A percentile compares a stretch with the other conserved stretches of the same genome.
Evolutionary conservation across 2,888 invertebrate genomes (phyloP).

Genomic region (Leistus spinibarbis): DNA sequence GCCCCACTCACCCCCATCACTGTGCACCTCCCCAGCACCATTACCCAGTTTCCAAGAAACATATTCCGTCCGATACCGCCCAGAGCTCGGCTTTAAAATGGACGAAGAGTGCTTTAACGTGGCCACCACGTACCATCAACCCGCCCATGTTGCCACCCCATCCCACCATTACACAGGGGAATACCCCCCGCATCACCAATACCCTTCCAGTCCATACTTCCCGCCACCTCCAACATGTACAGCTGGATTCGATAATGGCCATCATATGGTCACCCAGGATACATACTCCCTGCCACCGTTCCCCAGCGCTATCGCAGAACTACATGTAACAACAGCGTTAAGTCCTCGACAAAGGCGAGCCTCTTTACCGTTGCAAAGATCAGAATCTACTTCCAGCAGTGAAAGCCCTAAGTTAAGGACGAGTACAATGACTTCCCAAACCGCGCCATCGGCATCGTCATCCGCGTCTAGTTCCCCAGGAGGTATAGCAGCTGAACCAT

Average conservation of each 20-base stretch:
- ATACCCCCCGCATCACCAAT: conserved; percentile 65
- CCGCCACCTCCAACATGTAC: conserved; percentile 66
- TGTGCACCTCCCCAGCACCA: conserved; percentile 62
- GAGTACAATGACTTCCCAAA: conserved; percentile 57
- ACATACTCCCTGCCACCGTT: conserved; percentile 75
- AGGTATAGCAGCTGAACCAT: conserved; percentile 53
- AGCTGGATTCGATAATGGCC: conserved; percentile 48
- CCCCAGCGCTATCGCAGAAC: conserved; percentile 68
- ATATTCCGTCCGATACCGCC: conserved; percentile 75
- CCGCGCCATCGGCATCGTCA: conserved; percentile 70
- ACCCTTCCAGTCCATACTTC: conserved; percentile 64
- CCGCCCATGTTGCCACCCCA: conserved; percentile 60
- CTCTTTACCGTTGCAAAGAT: conserved; percentile 78
- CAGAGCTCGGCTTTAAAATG: conserved; percentile 76
- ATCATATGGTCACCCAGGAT: conserved; percentile 58
- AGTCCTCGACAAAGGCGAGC: conserved; percentile 73
- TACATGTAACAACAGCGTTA: conserved; percentile 70
- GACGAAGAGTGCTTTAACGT: conserved; percentile 84
- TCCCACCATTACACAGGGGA: conserved; percentile 66
- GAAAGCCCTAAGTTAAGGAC: conserved; percentile 73
- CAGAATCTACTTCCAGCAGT: conserved; percentile 79
- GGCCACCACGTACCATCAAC: conserved; percentile 61
- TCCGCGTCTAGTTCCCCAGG: conserved; percentile 71
- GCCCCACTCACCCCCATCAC: conserved; percentile 51
- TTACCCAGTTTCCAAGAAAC: conserved; percentile 90